A percentile compares a stretch with the other conserved stretches of the same genome.
Conservation (phyloP, 2,888 invertebrate species). For the Phytoseiulus persimilis region DNA sequence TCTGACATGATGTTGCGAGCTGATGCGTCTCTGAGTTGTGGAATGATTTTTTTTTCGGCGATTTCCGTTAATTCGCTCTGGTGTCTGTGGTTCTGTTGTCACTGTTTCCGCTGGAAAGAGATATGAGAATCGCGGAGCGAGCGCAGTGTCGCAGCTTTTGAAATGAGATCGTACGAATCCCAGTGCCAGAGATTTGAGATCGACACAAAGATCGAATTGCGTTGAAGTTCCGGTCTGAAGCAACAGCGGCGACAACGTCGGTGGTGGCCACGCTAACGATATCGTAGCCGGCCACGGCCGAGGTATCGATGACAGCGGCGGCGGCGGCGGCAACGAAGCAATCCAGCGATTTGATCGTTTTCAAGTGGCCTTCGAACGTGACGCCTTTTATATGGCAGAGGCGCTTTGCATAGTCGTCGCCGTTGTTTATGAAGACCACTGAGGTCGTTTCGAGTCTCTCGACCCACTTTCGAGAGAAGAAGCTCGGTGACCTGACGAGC, state of each 20-base stretch:
- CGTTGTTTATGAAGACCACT: neutral
- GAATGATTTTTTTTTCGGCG: neutral
- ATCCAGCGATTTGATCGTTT: neutral
- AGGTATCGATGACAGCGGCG: neutral
- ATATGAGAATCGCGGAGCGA: neutral
- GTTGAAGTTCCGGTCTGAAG: neutral
- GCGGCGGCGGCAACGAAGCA: neutral
- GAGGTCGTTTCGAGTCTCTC: neutral
- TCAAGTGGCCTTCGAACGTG: neutral
- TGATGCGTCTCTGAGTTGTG: neutral
- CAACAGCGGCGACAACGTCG: neutral
- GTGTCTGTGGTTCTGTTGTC: neutral
- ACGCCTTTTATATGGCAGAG: neutral
- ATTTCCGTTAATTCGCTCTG: neutral
- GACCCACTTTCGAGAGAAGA: neutral
- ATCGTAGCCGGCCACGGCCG: neutral
- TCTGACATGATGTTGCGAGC: neutral
- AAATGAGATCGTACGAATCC: neutral
- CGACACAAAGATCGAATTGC: neutral
- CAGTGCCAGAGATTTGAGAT: neutral
- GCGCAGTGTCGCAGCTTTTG: neutral
- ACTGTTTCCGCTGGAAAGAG: neutral
- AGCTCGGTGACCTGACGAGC: no score
- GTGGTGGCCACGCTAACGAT: neutral
- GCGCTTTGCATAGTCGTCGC: neutral